Evolutionary conservation across 1,140 invertebrate genomes (phyloP), one percentile per base, ranked within the genome.

Genomic region (Holotrichia oblita): DNA sequence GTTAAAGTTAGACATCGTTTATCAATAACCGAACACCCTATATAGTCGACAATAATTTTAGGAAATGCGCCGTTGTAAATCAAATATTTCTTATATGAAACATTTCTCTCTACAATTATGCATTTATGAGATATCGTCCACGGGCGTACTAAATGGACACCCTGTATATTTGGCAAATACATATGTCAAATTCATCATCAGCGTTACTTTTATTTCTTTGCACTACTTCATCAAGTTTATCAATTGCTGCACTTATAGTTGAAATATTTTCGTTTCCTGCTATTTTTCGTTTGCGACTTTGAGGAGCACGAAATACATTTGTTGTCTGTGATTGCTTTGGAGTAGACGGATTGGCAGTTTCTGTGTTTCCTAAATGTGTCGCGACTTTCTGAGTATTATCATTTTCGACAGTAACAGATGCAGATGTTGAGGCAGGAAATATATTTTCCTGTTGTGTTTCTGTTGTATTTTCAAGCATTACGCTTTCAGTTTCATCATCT

Each of bases 221-320:
- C 72, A 78, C 77, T 80, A 81, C 79, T 81, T 81, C 48, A 81
- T 80, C 79, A 40, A 80, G 73, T 75, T 80, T 80, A 79, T 80
- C 79, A 61, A 81, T 76, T 40, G 77, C 80, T 78, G 77, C 61
- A 44, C 55, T 78, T 78, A 80, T 81, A 75, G 73, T 76, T 78
- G 79, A 80, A 78, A 77, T 77, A 80, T 80, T 80, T 44, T 81
- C 77, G 40, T 80, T 78, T 77, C 41, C 34, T 48, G 42, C 14
- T 69, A 79, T 78, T 80, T 76, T 78, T 40, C 81, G 79, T 79
- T 79, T 79, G 73, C 77, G 79, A 72, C 48, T 78, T 24, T 76
- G 79, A 78, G 44, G 59, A 64, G 73, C 27, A 44, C 48, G 72
- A 76, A 78, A 76, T 12, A 40, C 64, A 64, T 61, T 77, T 77